Evolutionary conservation across 2,797 vertebrate genomes (phyloP), one percentile per base, ranked within the genome.

Genomic region (Parauchenoglanis punctatus): DNA sequence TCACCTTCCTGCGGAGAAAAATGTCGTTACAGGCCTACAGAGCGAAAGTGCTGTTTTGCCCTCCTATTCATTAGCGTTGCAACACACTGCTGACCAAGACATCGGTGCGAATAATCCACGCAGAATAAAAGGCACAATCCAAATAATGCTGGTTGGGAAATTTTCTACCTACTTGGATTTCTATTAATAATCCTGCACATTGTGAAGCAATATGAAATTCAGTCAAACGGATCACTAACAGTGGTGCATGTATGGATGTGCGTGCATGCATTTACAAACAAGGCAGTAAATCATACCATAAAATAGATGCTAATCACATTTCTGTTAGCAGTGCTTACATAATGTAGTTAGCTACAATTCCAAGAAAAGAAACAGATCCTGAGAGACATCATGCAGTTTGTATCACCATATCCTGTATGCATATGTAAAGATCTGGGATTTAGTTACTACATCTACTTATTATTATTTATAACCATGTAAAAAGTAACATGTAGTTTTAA

Each of bases 21-120:
- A 88, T 81, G 76, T 46, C 77, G 63, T 88, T 75, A 88, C 67
- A 44, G 17, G 52, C 58, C 68, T 44, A 73, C 46, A 67, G 68
- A 88, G 84, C 2, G n/a, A 31, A 20, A 61, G 40, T 49, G 44
- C 65, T 44, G 65, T 46, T 81, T 80, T 81, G 40, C 75, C 63
- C 44, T 52, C 23, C 59, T 81, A 46, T 88, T 88, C 31, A 85
- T 88, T 46, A 85, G 56, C 17, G 83, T 25, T 7, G 44, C 56
- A 67, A n/a, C 56, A 81, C 54, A 23, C 46, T 25, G 25, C n/a
- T 25, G 78, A 76, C 46, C 56, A 46, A 72, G 35, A 61, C 35
- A 80, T 84, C 65, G 31, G 31, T 56, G 46, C 65, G 67, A 72
- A 85, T 63, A 81, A 61, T 59, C 44, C 83, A 31, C 10, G 3